Evolutionary conservation across 2,888 invertebrate species (phyloP), one percentile per base, ranked within the genome.

Genomic region (Ormyrus rosae): DNA sequence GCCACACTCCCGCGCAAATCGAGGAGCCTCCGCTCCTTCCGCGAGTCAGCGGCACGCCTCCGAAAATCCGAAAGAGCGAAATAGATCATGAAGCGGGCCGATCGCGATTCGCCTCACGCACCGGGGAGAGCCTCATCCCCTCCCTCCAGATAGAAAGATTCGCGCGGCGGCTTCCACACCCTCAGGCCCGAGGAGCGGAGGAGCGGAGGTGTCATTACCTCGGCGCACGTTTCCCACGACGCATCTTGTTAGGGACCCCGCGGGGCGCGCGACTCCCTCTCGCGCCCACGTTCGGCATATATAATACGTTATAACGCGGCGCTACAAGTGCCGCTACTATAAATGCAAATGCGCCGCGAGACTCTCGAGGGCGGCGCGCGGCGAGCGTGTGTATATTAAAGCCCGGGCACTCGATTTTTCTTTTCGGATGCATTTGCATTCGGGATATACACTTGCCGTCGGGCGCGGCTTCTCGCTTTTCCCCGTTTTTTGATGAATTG

Each of bases 341-440:
- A 83, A 82, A 84, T 84, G 82, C 82, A 82, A 84, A 84, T 84
- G 74, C 63, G 19, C 48, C n/a, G 75, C 55, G n/a, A 61, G 67
- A 69, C 46, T 46, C 19, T 19, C 74, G 60, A 73, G 50, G 61
- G 51, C 6, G 68, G 51, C 69, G 55, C 61, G 69, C 55, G 10
- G 13, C 68, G 68, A n/a, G n/a, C 0, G 9, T 8, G 11, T 10
- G 51, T 78, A 19, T 56, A 64, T 71, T n/a, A 56, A 50, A 9
- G 45, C 8, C 53, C 50, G 34, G 63, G n/a, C 56, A 58, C 60
- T 53, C 63, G 34, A 56, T 46, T 71, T 71, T 72, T 53, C 56
- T n/a, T 0, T 5, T 34, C 45, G 19, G 19, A 19, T 19, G 19
- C 19, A 19, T 19, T 19, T 19, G 19, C 19, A 19, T 19, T 19